Conservation (phyloP, 1,140 invertebrate species). For the Eriocheir sinensis region DNA sequence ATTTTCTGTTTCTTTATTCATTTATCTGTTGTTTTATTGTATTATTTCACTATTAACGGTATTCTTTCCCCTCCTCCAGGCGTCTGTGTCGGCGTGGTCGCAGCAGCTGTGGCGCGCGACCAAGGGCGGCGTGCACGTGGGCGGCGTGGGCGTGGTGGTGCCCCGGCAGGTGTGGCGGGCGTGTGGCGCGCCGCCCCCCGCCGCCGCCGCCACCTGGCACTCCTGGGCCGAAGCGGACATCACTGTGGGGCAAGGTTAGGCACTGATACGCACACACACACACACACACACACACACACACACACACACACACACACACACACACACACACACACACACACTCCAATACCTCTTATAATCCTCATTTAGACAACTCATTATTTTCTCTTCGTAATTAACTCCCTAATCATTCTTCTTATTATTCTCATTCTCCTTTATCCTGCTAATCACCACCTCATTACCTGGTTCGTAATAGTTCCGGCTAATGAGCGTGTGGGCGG, state of each 20-base stretch:
- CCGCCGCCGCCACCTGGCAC: constrained; percentile 69
- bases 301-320: not conserved
- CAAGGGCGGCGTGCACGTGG: constrained; percentile 39
- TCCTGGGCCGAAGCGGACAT: constrained; percentile 62
- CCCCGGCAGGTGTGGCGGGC: constrained; percentile 57
- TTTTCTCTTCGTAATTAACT: not conserved
- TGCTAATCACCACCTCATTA: too few species aligned
- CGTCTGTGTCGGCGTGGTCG: constrained; percentile 41
- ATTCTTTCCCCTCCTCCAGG: constrained; percentile 27
- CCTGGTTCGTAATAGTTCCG: too few species aligned
- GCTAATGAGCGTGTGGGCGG: too few species aligned
- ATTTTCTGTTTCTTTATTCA: not conserved
- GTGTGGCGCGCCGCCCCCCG: constrained; percentile 41
- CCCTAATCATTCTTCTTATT: too few species aligned
- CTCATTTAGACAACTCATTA: not conserved
- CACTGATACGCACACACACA: not conserved
- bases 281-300: not conserved
- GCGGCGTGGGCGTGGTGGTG: constrained; percentile 68
- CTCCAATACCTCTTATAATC: not conserved
- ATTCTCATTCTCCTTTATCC: too few species aligned
- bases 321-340: not conserved
- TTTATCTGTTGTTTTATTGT: not conserved
- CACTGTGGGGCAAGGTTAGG: constrained; percentile 40
- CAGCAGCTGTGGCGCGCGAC: constrained; percentile 56
- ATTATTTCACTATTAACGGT: not conserved